Percentiles rank a stretch among this genome's conserved stretches.
Conservation (phyloP, 2,797 vertebrate genomes). For the Erpetoichthys calabaricus region DNA sequence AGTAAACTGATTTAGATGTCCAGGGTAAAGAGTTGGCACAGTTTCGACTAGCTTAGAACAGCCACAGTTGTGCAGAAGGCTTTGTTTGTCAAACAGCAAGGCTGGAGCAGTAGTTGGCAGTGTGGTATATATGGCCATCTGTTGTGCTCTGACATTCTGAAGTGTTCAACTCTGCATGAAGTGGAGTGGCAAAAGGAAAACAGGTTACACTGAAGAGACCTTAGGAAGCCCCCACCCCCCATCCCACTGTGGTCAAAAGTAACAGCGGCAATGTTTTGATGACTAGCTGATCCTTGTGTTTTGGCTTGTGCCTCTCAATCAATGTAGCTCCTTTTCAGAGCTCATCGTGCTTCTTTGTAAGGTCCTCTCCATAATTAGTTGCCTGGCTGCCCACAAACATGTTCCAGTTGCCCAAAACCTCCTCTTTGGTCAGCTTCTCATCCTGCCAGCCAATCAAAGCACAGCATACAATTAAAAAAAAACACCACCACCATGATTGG, state of each 20-base stretch:
- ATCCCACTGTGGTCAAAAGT: not conserved
- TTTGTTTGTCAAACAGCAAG: no score
- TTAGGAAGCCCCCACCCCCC: not conserved
- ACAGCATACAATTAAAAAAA: constrained; percentile 13
- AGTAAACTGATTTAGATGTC: no score
- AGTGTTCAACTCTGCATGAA: no score
- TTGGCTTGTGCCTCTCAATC: accelerated
- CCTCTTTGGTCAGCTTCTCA: constrained; percentile 66
- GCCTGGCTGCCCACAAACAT: constrained; percentile 90
- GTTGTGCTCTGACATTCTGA: no score
- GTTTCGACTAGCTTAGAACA: no score
- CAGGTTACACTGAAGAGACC: not conserved
- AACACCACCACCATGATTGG: not conserved
- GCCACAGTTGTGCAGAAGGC: no score
- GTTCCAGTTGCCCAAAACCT: constrained; percentile 82
- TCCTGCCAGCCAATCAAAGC: constrained; percentile 45
- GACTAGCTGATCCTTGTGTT: accelerated
- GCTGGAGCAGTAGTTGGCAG: no score
- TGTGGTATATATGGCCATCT: no score
- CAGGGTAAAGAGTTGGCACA: no score
- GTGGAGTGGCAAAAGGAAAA: no score
- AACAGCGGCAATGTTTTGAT: accelerated
- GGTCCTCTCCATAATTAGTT: constrained; percentile 84
- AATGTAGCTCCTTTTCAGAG: no score
- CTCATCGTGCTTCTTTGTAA: constrained; percentile 73